These are phyloP conservation scores for Ciconia maguari DNA, from an alignment of 2,113 vertebrate genomes.

Conservation along the genomic window DNA sequence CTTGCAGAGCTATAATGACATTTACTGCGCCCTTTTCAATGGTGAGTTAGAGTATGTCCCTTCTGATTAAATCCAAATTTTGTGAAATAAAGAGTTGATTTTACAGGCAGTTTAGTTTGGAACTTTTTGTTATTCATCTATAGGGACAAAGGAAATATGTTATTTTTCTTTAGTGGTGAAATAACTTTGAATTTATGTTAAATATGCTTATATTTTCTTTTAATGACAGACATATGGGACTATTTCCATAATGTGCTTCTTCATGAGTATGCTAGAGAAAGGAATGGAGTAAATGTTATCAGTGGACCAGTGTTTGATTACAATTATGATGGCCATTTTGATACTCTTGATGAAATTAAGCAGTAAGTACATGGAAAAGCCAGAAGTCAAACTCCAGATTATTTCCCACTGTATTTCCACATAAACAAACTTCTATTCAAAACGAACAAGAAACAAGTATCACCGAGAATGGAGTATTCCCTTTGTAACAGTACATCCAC, in stretches of 20 bases:
- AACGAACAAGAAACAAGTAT: not conserved
- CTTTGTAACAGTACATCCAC: not conserved
- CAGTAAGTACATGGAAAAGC: constrained; percentile 74
- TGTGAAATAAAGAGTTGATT: not conserved
- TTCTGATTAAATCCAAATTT: not conserved
- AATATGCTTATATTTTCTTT: constrained; percentile 12
- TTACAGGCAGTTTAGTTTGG: not conserved
- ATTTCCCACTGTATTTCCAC: not conserved
- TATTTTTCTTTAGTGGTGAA: not conserved
- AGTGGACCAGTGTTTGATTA: constrained; percentile 93
- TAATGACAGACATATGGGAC: constrained; percentile 83
- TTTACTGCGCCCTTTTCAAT: not conserved
- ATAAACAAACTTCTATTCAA: not conserved
- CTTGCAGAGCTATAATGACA: not conserved
- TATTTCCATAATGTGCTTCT: constrained; percentile 84
- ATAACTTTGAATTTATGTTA: not conserved
- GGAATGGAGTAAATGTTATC: constrained; percentile 88
- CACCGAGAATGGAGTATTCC: not conserved
- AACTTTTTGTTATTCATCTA: not conserved
- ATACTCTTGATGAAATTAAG: constrained; percentile 62
- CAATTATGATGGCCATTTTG: constrained; percentile 86
- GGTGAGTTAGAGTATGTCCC: not conserved
- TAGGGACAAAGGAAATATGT: not conserved
- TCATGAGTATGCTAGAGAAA: constrained; percentile 73
- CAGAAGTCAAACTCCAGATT: not conserved